These are phyloP conservation scores for Drosophila ercepeae DNA, from an alignment of 1,140 invertebrate species.

Conservation along the genomic window DNA sequence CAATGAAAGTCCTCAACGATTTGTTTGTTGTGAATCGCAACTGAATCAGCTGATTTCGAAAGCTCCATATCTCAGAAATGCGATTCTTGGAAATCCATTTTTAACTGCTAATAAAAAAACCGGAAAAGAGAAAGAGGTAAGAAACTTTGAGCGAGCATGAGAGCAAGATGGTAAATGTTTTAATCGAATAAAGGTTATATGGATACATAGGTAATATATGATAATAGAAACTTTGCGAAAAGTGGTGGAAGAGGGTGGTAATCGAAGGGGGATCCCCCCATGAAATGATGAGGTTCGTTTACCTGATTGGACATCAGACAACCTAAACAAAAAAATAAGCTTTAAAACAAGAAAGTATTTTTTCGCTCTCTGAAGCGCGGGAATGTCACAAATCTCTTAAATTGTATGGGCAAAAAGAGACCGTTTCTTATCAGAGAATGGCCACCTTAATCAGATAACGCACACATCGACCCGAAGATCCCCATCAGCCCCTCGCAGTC, in stretches of 20 bases:
- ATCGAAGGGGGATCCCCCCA: background rate
- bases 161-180: background rate
- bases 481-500: background rate
- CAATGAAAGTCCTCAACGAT: background rate
- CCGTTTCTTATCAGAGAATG: background rate
- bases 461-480: background rate
- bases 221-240: background rate
- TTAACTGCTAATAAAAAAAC: background rate
- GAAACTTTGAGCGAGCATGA: background rate
- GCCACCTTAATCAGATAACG: background rate
- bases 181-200: too few species aligned
- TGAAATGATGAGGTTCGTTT: background rate
- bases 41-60: background rate
- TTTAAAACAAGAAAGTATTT: too few species aligned
- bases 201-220: background rate
- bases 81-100: background rate
- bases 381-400: background rate
- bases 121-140: background rate
- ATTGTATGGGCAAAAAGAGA: background rate
- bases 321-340: background rate
- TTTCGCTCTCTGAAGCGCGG: too few species aligned
- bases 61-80: background rate
- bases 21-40: background rate
- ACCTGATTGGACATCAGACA: background rate
- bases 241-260: background rate